Evolutionary conservation across 2,888 invertebrate genomes (phyloP).

Genomic region (Chrysodeixis includens): DNA sequence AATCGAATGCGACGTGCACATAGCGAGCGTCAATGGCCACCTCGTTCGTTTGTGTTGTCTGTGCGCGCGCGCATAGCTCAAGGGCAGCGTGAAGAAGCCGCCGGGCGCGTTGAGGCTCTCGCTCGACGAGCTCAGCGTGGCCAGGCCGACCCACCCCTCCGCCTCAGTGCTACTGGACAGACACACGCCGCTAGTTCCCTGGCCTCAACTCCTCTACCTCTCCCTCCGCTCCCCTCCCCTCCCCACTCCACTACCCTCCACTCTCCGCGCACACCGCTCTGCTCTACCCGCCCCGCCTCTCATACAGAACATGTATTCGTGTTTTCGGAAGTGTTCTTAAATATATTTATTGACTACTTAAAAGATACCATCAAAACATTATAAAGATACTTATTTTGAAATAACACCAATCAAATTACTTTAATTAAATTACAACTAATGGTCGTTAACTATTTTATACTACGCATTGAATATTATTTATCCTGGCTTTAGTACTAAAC

Average conservation of each 20-base stretch:
- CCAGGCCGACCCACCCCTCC: constrained; percentile 78
- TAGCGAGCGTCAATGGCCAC: constrained; percentile 87
- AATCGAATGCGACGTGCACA: constrained; percentile 76
- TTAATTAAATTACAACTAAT: constrained; percentile 1
- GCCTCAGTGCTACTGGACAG: constrained; percentile 77
- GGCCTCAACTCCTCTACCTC: constrained; percentile 10
- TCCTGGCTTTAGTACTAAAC: constrained; percentile 5
- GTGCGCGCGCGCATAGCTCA: constrained; percentile 94
- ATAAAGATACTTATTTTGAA: background rate
- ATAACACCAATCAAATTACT: constrained; percentile 7
- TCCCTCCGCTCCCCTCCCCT: background rate
- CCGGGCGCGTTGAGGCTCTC: constrained; percentile 91
- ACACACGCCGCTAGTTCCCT: constrained; percentile 56
- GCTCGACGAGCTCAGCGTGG: constrained; percentile 90
- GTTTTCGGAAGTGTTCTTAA: background rate
- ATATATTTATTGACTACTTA: constrained; percentile 11
- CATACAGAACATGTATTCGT: constrained; percentile 2
- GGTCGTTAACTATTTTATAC: background rate
- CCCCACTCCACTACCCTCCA: constrained; percentile 13
- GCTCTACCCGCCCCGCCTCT: constrained; percentile 17
- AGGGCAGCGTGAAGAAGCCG: constrained; percentile 92
- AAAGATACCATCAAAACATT: constrained; percentile 5
- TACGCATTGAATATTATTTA: background rate
- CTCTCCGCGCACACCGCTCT: constrained; percentile 8
- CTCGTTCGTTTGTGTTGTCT: constrained; percentile 95